phyloP scores from a whole-genome alignment of 2,113 vertebrate genomes.

The Onychostruthus taczanowskii region DNA sequence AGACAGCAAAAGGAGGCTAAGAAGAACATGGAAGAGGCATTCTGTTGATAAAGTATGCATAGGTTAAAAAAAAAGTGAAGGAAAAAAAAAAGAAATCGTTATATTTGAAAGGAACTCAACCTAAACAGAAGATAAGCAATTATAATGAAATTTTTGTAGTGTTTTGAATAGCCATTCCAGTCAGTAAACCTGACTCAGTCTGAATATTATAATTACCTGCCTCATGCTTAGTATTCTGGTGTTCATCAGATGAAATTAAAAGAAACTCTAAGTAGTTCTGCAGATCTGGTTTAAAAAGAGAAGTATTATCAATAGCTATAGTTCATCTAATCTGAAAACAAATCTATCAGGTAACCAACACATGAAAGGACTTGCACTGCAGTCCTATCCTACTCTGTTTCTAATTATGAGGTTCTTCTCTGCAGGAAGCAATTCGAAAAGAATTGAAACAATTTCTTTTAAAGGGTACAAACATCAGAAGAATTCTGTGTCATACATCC shows the following conservation, averaged over 20 bases:
- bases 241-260: conserved; percentile 51
- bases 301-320: background rate
- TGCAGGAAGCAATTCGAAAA: conserved; percentile 44
- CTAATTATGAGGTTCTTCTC: conserved; percentile 65
- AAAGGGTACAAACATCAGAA: conserved; percentile 53
- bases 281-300: conserved; percentile 40
- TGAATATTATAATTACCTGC: conserved; percentile 54
- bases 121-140: conserved; percentile 44
- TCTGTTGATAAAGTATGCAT: background rate
- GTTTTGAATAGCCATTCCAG: conserved; percentile 40
- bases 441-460: conserved; percentile 63
- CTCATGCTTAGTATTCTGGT: conserved; percentile 46
- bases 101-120: conserved; percentile 18
- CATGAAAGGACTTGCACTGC: conserved; percentile 57
- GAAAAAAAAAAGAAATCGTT: background rate
- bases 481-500: background rate
- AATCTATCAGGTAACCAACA: conserved; percentile 37
- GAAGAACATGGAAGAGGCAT: conserved; percentile 14
- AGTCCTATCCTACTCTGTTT: conserved; percentile 31
- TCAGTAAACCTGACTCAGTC: conserved; percentile 53
- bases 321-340: conserved; percentile 57
- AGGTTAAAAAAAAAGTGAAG: background rate
- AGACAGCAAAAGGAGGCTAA: background rate
- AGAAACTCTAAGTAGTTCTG: conserved; percentile 35
- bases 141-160: conserved; percentile 40